These are phyloP conservation scores for Tenthredo amoena DNA, from an alignment of 2,888 invertebrate genomes.

Conservation along the genomic window DNA sequence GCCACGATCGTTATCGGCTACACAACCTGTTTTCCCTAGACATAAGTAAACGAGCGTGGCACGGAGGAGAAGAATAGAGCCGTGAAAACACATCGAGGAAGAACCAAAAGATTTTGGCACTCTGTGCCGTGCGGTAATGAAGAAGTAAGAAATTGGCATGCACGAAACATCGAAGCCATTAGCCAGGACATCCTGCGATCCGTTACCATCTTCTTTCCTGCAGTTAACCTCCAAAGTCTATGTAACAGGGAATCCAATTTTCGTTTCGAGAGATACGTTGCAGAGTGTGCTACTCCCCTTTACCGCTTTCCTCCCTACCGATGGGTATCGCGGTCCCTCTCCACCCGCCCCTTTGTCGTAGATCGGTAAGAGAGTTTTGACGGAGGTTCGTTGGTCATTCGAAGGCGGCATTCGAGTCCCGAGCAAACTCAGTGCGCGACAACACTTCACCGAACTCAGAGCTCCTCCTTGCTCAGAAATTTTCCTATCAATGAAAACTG, in stretches of 20 bases:
- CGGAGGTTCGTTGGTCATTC: constrained; percentile 26
- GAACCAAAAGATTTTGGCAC: not conserved
- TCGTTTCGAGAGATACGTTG: not conserved
- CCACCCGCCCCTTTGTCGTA: not conserved
- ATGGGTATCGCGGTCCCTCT: not conserved
- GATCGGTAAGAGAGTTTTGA: constrained; percentile 40
- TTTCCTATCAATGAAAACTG: not conserved
- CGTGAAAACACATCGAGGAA: not conserved
- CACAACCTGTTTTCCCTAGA: not conserved
- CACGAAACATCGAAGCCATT: not conserved
- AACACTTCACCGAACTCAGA: constrained; percentile 35
- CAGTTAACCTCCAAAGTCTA: not conserved
- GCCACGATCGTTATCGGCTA: not conserved
- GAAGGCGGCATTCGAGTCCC: constrained; percentile 34
- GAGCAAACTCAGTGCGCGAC: constrained; percentile 35
- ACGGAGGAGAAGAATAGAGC: not conserved
- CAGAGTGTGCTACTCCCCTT: not conserved
- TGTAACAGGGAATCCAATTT: not conserved
- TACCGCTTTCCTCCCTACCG: not conserved
- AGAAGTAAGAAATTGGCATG: not conserved
- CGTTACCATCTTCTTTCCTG: not conserved
- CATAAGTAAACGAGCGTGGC: not conserved
- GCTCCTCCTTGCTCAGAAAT: not conserved
- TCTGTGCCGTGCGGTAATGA: not conserved
- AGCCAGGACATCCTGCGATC: not conserved